Percentiles rank a stretch among this genome's conserved stretches.
phyloP scores from a whole-genome alignment of 2,797 vertebrate species.

The Syngnathus acus region DNA sequence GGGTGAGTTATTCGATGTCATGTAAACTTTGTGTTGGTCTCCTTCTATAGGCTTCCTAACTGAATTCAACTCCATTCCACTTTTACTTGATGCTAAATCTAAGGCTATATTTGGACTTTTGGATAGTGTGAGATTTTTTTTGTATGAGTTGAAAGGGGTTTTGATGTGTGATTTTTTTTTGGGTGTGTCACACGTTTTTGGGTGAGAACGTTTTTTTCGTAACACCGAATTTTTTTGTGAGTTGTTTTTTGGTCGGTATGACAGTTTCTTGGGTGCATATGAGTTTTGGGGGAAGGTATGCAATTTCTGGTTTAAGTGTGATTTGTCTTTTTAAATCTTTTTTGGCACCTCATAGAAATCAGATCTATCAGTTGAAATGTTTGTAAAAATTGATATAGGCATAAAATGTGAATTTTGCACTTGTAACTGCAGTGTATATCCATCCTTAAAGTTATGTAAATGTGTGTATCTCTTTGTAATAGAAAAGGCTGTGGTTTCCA shows the following conservation, averaged over 20 bases:
- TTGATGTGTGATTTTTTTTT: no score
- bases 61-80: background rate
- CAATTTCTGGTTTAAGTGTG: no score
- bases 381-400: background rate
- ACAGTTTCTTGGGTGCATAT: no score
- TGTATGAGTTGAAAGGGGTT: no score
- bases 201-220: no score
- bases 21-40: conserved; percentile 9
- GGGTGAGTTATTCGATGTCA: conserved; percentile 71
- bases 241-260: no score
- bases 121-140: background rate
- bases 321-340: background rate
- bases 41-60: conserved; percentile 33
- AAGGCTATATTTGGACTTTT: background rate
- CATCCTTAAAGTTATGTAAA: background rate
- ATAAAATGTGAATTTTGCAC: background rate
- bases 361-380: background rate
- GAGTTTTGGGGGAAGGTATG: no score
- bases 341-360: background rate
- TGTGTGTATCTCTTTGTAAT: background rate
- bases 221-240: no score
- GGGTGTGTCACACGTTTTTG: no score
- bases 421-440: background rate
- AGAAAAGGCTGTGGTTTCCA: conserved; percentile 85
- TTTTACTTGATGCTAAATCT: background rate